A percentile compares a stretch with the other conserved stretches of the same genome.
Evolutionary conservation across 2,113 vertebrate genomes (phyloP).

Genomic region (Falcunculus frontatus): DNA sequence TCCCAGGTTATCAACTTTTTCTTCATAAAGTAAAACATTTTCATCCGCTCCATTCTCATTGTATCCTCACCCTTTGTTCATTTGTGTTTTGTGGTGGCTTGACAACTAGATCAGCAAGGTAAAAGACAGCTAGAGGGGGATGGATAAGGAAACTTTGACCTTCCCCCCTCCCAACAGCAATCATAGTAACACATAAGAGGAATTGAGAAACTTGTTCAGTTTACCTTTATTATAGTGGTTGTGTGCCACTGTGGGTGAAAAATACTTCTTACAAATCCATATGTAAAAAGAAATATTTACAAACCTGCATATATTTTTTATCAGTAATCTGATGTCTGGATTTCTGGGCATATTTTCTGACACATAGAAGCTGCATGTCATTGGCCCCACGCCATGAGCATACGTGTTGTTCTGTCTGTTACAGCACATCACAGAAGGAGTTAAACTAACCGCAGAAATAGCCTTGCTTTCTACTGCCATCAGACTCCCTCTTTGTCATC

Average conservation of each 20-base stretch:
- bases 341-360: background rate
- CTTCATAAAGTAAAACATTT: background rate
- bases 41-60: background rate
- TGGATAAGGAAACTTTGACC: background rate
- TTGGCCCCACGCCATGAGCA: accelerated
- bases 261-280: background rate
- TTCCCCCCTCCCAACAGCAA: background rate
- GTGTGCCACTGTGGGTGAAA: background rate
- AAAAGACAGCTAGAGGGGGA: background rate
- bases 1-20: background rate
- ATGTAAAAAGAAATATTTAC: background rate
- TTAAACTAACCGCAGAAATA: background rate
- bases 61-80: background rate
- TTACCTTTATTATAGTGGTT: background rate
- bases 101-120: background rate
- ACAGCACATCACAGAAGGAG: background rate
- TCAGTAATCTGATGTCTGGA: background rate
- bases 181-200: background rate
- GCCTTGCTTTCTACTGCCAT: background rate
- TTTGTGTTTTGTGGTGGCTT: background rate
- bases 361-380: background rate
- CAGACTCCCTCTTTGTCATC: background rate
- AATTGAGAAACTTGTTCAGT: background rate
- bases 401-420: background rate
- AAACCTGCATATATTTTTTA: background rate